These are phyloP conservation scores for Campoletis sonorensis DNA, from an alignment of 1,140 invertebrate genomes.

Conservation along the genomic window DNA sequence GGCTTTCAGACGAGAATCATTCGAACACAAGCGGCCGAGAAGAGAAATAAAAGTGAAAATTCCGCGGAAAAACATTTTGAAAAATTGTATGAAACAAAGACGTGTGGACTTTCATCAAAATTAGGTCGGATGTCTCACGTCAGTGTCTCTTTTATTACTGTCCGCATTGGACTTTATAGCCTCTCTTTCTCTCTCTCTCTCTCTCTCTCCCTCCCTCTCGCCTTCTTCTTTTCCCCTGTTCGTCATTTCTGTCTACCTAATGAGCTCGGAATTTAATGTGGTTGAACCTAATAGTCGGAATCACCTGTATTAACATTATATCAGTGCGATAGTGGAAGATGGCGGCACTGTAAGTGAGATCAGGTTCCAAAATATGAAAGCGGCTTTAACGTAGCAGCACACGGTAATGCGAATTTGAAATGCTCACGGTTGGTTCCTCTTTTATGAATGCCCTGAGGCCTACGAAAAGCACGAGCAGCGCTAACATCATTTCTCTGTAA, in stretches of 20 bases:
- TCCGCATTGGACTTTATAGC: neutral
- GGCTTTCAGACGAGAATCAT: too few relatives aligned
- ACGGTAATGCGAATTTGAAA: constrained; percentile 65
- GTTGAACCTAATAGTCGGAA: constrained; percentile 65
- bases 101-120: neutral
- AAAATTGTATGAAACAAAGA: constrained; percentile 8
- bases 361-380: constrained; percentile 57
- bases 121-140: neutral
- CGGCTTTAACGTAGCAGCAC: constrained; percentile 51
- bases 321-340: neutral
- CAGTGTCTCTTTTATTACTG: neutral
- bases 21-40: too few relatives aligned
- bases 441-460: neutral
- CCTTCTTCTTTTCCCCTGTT: constrained; percentile 27
- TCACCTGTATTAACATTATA: constrained; percentile 62
- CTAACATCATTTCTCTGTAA: neutral
- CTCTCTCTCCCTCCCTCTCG: too few relatives aligned
- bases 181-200: constrained; percentile 40
- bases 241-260: constrained; percentile 55
- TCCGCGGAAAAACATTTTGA: too few relatives aligned
- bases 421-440: constrained; percentile 46
- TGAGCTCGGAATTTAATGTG: constrained; percentile 65
- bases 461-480: neutral
- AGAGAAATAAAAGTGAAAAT: too few relatives aligned
- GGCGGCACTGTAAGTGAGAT: constrained; percentile 55